Evolutionary conservation across 2,888 invertebrate species (phyloP).

Genomic region (Drosophila kuntzei): DNA sequence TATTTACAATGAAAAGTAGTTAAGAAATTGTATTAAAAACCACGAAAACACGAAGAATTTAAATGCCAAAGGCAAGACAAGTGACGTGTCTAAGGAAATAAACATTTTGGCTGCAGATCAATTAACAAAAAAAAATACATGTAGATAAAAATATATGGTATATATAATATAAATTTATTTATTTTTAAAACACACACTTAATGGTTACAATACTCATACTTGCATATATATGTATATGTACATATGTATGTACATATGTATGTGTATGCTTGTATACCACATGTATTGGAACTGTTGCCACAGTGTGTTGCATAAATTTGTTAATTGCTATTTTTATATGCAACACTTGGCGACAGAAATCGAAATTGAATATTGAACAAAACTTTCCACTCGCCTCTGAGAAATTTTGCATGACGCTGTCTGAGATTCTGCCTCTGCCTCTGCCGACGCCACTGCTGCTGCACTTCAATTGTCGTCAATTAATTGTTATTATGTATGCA

Average conservation of each 20-base stretch:
- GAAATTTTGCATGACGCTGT: slow-evolving; percentile 50
- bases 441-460: slow-evolving; percentile 9
- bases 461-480: slow-evolving; percentile 76
- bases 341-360: slow-evolving; percentile 59
- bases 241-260: slow-evolving; percentile 2
- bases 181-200: slow-evolving; percentile 56
- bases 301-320: slow-evolving; percentile 72
- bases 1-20: slow-evolving; percentile 10
- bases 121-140: slow-evolving; percentile 29
- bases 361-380: slow-evolving; percentile 59
- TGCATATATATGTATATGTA: slow-evolving; percentile 1
- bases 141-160: slow-evolving; percentile 5
- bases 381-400: slow-evolving; percentile 74
- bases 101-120: slow-evolving; percentile 57
- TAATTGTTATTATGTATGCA: slow-evolving; percentile 57
- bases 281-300: slow-evolving; percentile 30
- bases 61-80: slow-evolving; percentile 36
- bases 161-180: slow-evolving; percentile 29
- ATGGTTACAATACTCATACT: slow-evolving; percentile 25
- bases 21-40: neutral
- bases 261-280: neutral
- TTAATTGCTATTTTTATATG: slow-evolving; percentile 77
- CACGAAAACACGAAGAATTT: slow-evolving; percentile 15
- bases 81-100: slow-evolving; percentile 47
- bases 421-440: slow-evolving; percentile 11